Base-by-base conservation (phyloP, 2,797 vertebrate genomes). In the Crocodylus rhombifer region DNA sequence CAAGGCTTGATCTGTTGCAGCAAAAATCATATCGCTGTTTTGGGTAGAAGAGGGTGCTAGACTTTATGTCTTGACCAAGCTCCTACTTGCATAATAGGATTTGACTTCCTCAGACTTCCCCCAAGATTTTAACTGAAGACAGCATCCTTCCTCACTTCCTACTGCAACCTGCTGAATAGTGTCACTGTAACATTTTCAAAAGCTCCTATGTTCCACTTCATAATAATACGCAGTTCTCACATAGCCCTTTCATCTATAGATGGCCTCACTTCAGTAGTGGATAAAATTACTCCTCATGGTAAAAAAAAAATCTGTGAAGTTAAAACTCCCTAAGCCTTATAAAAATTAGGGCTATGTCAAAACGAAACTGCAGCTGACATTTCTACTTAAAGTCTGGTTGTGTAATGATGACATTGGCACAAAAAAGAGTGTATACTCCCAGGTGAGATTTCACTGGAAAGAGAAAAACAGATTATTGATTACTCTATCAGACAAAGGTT, bases 121-220 rank as follows among this genome's bases (percentile, higher is more conserved):
- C 28, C 23, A 51, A 55, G 65, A 51, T 81, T 91, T 94, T 14
- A 81, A 6, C 14, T 11, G 64, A 55, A 77, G 88, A 88, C 58
- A 87, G 83, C 82, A 83, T 55, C 75, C 71, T 84, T 75, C 95
- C 63, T 30, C 87, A 28, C 25, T 77, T 82, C 80, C 79, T 63
- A 77, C 21, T 74, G 83, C 78, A 57, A 67, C 5, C 30, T 65
- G 51, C 74, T 88, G 79, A 86, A 5, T 0, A 33, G 56, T 25
- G 30, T 25, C 77, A 61, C 5, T 17, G 30, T 36, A 57, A 51
- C 63, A 11, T 25, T 42, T 60, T 58, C 80, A 75, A 17, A 20
- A 64, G 7, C 71, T 58, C 2, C 77, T 1, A 16, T 5, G 80
- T 82, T 93, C 57, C 42, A 21, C 42, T 56, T 80, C 3, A 71